These are phyloP conservation scores for Acomys russatus DNA, from an alignment of 2,797 vertebrate species.

Conservation along the genomic window DNA sequence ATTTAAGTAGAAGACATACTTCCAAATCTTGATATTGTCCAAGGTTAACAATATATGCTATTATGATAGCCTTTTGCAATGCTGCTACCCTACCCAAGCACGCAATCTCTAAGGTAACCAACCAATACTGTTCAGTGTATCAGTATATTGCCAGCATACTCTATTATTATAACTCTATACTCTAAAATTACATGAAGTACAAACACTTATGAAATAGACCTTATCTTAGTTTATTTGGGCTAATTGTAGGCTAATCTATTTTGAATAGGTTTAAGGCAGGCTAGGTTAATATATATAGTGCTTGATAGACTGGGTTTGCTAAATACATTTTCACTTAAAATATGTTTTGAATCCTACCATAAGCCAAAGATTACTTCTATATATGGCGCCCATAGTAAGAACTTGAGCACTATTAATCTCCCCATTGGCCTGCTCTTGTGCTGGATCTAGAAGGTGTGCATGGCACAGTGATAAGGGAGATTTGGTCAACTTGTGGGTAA, in stretches of 20 bases:
- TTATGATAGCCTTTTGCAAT: neutral
- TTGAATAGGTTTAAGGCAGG: neutral
- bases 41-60: neutral
- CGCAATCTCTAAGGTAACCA: neutral
- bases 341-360: neutral
- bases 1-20: neutral
- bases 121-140: neutral
- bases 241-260: neutral
- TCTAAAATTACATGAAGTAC: neutral
- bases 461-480: neutral
- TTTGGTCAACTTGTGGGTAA: neutral
- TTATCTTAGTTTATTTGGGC: neutral
- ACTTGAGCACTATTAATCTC: neutral
- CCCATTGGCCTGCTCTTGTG: neutral
- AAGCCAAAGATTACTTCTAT: neutral
- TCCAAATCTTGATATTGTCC: neutral
- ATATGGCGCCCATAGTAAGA: neutral
- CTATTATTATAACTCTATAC: neutral
- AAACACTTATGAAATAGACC: neutral
- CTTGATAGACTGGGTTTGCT: neutral
- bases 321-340: neutral
- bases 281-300: neutral
- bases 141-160: neutral
- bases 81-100: neutral
- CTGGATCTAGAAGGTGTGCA: neutral